Conservation (phyloP, 1,140 invertebrate species). For the Drosophila sproati region DNA sequence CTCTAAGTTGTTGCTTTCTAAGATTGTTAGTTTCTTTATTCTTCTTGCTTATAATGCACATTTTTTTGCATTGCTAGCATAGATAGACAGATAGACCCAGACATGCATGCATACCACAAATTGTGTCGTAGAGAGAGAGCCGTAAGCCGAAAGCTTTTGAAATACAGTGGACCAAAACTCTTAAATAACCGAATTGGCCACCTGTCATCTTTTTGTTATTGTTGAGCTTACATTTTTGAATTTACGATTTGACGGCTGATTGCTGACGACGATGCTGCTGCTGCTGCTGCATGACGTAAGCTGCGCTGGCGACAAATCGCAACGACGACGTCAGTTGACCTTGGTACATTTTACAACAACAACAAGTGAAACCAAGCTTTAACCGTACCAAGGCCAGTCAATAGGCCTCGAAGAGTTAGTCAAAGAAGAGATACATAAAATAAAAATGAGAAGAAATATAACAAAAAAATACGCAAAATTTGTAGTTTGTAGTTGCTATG, state of each 20-base stretch:
- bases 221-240: conserved; percentile 62
- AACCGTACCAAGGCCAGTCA: conserved; percentile 28
- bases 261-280: conserved; percentile 34
- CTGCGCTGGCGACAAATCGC: conserved; percentile 47
- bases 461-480: background rate
- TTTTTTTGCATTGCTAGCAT: background rate
- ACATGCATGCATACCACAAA: background rate
- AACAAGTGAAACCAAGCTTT: conserved; percentile 25
- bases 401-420: conserved; percentile 28
- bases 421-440: background rate
- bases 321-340: conserved; percentile 63
- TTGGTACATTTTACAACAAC: conserved; percentile 71
- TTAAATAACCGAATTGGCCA: conserved; percentile 75
- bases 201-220: conserved; percentile 7
- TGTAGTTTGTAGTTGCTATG: background rate
- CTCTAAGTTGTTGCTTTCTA: no score
- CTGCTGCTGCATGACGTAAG: conserved; percentile 62
- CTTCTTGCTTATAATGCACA: no score
- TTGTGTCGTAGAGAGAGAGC: conserved; percentile 6
- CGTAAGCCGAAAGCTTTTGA: conserved; percentile 9
- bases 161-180: conserved; percentile 61
- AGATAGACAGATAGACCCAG: background rate
- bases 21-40: no score
- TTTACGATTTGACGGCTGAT: conserved; percentile 36
- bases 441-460: no score